phyloP scores from a whole-genome alignment of 2,113 vertebrate genomes.

The Cnemophilus loriae region DNA sequence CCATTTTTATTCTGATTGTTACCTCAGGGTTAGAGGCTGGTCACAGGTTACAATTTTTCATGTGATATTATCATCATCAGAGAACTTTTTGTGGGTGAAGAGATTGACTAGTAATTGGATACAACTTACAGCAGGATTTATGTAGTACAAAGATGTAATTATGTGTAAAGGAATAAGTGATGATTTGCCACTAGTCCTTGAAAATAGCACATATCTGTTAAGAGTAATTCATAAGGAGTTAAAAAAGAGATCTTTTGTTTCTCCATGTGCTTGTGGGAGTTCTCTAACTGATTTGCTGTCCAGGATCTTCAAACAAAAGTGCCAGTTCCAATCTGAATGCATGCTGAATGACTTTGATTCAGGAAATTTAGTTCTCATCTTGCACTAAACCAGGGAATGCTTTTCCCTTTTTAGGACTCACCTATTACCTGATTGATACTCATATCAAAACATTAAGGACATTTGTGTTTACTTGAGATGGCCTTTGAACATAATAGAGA shows the following conservation, averaged over 20 bases:
- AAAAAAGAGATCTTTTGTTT: not conserved
- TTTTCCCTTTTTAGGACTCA: not conserved
- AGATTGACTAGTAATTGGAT: not conserved
- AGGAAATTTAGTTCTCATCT: not conserved
- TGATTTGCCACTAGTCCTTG: not conserved
- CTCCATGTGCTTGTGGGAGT: not conserved
- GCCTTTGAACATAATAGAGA: not conserved
- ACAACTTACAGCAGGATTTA: not conserved
- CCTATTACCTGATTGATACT: not conserved
- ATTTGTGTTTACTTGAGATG: not conserved
- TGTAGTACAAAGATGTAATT: not conserved
- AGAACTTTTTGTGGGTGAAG: not conserved
- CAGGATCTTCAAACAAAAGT: not conserved
- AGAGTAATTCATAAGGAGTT: not conserved
- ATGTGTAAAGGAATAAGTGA: not conserved
- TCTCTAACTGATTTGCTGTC: not conserved
- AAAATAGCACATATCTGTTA: not conserved
- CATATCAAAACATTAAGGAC: not conserved
- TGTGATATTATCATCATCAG: not conserved
- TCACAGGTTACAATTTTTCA: not conserved
- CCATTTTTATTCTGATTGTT: not conserved
- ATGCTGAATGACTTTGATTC: not conserved
- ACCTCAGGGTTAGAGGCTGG: not conserved
- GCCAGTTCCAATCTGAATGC: not conserved
- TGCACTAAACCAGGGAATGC: not conserved